Percentiles rank a stretch among this genome's conserved stretches.
Evolutionary conservation across 2,113 vertebrate species (phyloP).

Genomic region (Cygnus buccinator): DNA sequence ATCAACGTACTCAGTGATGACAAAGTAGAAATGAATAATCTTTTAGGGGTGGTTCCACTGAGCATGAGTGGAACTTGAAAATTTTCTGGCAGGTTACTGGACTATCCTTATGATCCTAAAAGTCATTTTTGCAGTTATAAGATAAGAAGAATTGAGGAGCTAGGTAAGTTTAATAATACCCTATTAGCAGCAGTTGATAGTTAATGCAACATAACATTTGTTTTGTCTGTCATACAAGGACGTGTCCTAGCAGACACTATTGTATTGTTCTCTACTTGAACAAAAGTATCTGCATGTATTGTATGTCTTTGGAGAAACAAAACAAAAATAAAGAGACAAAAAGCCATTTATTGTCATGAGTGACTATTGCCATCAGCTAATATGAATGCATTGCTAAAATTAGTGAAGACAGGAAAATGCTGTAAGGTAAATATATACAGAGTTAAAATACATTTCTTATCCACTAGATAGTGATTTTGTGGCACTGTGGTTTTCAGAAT

Average conservation of each 20-base stretch:
- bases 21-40: conserved; percentile 32
- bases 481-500: conserved; percentile 81
- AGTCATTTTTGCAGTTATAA: conserved; percentile 73
- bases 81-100: conserved; percentile 71
- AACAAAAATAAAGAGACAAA: conserved; percentile 73
- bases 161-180: conserved; percentile 80
- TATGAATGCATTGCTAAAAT: conserved; percentile 84
- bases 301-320: conserved; percentile 77
- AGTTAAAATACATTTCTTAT: conserved; percentile 83
- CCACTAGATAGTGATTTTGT: conserved; percentile 83
- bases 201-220: conserved; percentile 86
- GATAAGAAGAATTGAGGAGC: conserved; percentile 79
- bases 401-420: conserved; percentile 85
- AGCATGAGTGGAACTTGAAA: conserved; percentile 47
- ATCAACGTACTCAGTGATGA: conserved; percentile 47
- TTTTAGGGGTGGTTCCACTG: conserved; percentile 37
- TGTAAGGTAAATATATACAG: conserved; percentile 89
- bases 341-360: conserved; percentile 74
- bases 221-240: conserved; percentile 84
- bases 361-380: conserved; percentile 81
- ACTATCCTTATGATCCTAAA: conserved; percentile 76
- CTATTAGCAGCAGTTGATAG: conserved; percentile 84
- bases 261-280: conserved; percentile 72
- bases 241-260: conserved; percentile 75
- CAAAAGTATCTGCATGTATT: conserved; percentile 74